Evolutionary conservation across 2,113 vertebrate genomes (phyloP).

Genomic region (Leptosomus discolor): DNA sequence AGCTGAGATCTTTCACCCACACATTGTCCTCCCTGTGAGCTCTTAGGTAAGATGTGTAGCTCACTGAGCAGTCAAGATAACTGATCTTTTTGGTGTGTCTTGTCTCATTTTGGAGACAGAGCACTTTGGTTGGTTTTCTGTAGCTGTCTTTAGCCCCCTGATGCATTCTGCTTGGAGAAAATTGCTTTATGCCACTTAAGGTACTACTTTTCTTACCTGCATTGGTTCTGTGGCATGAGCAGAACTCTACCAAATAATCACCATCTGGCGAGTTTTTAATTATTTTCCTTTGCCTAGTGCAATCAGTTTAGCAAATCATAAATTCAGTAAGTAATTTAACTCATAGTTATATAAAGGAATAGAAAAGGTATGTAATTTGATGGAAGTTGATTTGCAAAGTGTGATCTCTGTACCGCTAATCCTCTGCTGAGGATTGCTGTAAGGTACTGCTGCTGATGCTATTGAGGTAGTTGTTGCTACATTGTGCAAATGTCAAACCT

Average conservation of each 20-base stretch:
- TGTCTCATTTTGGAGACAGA: not conserved
- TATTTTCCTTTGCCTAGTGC: not conserved
- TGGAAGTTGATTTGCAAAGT: not conserved
- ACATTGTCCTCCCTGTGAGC: not conserved
- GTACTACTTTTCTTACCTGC: not conserved
- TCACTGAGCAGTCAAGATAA: not conserved
- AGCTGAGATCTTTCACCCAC: not conserved
- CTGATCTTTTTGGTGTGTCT: not conserved
- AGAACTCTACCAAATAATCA: not conserved
- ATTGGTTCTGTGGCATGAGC: not conserved
- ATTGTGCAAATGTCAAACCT: not conserved
- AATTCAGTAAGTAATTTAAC: not conserved
- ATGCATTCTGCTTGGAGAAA: not conserved
- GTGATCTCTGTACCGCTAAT: not conserved
- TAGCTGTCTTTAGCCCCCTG: not conserved
- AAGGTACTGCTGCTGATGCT: not conserved
- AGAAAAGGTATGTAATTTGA: not conserved
- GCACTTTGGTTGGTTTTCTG: not conserved
- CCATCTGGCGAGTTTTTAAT: not conserved
- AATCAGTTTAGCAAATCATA: not conserved
- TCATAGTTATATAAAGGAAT: not conserved
- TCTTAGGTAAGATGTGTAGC: not conserved
- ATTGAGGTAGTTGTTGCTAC: not conserved
- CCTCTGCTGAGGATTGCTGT: not conserved
- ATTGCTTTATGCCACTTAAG: not conserved